Conservation (phyloP, 1,140 invertebrate genomes). For the Dreissena rostriformis region DNA sequence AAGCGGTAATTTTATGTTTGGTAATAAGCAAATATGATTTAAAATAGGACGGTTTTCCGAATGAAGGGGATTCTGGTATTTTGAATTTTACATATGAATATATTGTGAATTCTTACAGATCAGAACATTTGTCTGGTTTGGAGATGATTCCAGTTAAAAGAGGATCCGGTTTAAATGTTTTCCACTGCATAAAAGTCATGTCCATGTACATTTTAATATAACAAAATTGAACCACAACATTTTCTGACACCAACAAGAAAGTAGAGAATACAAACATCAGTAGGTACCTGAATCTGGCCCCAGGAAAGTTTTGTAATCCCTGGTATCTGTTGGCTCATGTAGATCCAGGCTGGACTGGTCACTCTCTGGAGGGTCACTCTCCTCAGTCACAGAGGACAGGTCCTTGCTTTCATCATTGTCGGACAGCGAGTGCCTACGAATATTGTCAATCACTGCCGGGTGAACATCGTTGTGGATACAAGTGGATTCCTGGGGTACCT, state of each 20-base stretch:
- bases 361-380: neutral
- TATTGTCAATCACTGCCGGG: slow-evolving; percentile 50
- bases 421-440: slow-evolving; percentile 29
- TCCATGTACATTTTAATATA: too few relatives aligned
- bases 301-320: slow-evolving; percentile 39
- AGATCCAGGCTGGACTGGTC: slow-evolving; percentile 1
- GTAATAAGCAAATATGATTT: too few relatives aligned
- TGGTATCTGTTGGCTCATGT: neutral
- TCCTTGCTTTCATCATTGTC: slow-evolving; percentile 6
- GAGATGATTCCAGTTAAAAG: too few relatives aligned
- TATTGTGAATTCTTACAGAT: too few relatives aligned
- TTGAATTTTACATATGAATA: too few relatives aligned
- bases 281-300: slow-evolving; percentile 37
- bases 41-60: too few relatives aligned
- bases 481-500: slow-evolving; percentile 25
- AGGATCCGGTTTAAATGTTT: too few relatives aligned
- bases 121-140: too few relatives aligned
- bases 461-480: slow-evolving; percentile 52
- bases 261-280: neutral
- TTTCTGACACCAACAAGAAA: neutral
- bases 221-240: too few relatives aligned
- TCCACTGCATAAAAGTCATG: too few relatives aligned
- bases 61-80: too few relatives aligned
- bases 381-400: neutral
- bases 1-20: too few relatives aligned